Evolutionary conservation across 2,113 vertebrate genomes (phyloP).

Genomic region (Leptodactylus fuscus): DNA sequence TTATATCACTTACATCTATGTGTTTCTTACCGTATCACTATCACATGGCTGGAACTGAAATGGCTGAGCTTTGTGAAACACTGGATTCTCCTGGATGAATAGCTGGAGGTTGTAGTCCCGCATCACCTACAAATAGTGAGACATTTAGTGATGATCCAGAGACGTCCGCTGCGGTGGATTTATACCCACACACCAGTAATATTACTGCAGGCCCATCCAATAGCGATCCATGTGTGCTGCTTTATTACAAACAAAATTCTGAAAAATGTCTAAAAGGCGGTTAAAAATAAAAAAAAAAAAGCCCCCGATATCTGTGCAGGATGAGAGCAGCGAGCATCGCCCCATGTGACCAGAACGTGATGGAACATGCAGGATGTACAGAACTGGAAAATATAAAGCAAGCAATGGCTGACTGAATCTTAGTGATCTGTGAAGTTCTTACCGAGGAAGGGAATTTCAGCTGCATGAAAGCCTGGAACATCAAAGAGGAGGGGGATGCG

Average conservation of each 20-base stretch:
- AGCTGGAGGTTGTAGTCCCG: conserved; percentile 95
- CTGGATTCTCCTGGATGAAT: conserved; percentile 92
- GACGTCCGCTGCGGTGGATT: neutral
- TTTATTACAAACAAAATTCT: no score
- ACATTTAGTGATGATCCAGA: conserved; percentile 45
- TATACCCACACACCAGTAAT: neutral
- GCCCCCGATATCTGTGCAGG: neutral
- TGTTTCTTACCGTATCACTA: conserved; percentile 86
- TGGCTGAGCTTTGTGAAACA: conserved; percentile 91
- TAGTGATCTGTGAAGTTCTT: conserved; percentile 7
- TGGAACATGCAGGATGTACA: neutral
- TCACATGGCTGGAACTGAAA: conserved; percentile 98
- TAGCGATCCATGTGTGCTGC: neutral
- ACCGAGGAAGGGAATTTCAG: conserved; percentile 51
- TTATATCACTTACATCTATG: neutral
- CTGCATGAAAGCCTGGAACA: conserved; percentile 53
- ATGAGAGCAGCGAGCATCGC: neutral
- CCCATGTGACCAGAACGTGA: neutral
- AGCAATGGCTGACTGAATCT: neutral
- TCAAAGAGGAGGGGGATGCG: conserved; percentile 18
- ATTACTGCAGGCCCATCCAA: neutral
- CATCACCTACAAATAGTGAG: conserved; percentile 81
- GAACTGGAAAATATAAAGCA: neutral
- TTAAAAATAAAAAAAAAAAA: no score
- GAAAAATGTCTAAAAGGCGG: no score